These are phyloP conservation scores for Drosophila tropicalis DNA, from an alignment of 1,140 invertebrate genomes.

Conservation along the genomic window DNA sequence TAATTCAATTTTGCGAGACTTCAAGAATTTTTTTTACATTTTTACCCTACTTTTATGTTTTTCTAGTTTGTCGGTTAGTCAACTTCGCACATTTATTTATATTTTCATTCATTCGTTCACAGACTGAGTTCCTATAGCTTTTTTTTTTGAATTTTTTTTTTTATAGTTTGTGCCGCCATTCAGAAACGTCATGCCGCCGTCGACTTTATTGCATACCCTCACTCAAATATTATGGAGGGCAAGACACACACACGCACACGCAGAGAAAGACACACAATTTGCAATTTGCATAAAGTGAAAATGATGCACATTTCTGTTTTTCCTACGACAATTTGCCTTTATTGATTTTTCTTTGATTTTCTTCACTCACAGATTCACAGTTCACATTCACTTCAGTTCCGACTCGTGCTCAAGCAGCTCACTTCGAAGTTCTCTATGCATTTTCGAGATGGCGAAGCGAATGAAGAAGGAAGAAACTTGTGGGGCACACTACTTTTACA, in stretches of 20 bases:
- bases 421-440: slow-evolving; percentile 32
- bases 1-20: no score
- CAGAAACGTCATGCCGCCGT: slow-evolving; percentile 21
- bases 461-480: not conserved
- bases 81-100: slow-evolving; percentile 22
- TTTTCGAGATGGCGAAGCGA: not conserved
- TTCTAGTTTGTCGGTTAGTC: not conserved
- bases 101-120: slow-evolving; percentile 52
- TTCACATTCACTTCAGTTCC: slow-evolving; percentile 25
- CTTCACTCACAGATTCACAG: slow-evolving; percentile 37
- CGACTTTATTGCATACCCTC: slow-evolving; percentile 68
- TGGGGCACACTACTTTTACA: slow-evolving; percentile 51
- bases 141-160: not conserved
- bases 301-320: slow-evolving; percentile 81
- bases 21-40: not conserved
- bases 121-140: slow-evolving; percentile 14
- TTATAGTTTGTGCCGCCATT: slow-evolving; percentile 5
- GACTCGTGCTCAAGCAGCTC: slow-evolving; percentile 43
- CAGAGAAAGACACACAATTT: slow-evolving; percentile 30
- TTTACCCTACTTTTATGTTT: not conserved
- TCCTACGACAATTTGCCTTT: slow-evolving; percentile 77
- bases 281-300: slow-evolving; percentile 81
- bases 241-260: not conserved
- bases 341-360: slow-evolving; percentile 81
- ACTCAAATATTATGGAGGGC: not conserved